Evolutionary conservation across 2,797 vertebrate genomes (phyloP), one percentile per base, ranked within the genome.

Genomic region (Melanotaenia nigrans): DNA sequence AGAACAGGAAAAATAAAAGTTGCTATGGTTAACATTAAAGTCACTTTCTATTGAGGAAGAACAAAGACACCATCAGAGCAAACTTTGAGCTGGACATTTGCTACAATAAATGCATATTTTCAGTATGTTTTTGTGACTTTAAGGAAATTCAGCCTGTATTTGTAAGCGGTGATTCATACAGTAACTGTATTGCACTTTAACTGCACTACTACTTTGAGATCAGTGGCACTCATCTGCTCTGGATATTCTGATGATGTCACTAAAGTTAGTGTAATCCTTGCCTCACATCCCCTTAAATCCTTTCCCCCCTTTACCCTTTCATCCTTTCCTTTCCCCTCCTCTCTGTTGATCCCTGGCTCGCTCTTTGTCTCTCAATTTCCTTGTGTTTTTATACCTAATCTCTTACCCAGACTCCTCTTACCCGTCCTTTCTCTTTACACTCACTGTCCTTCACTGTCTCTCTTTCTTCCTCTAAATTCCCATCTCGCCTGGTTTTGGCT

Each of bases 211-310:
- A 47, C 59, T 20, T 13, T 51, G n/a, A 61, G 66, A 64, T 81
- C 63, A 61, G 40, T n/a, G 65, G 33, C 45, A 58, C 9, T 16
- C 81, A 75, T 84, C 83, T 83, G 72, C 75, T 77, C 53, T 24
- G 85, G 73, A 82, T 87, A 77, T 82, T 0, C 28, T 83, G 90
- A 90, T 95, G 93, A 94, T 93, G 92, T 95, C 94, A 95, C 84
- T 85, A 90, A 79, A 81, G 62, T 86, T 90, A 86, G 82, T 84
- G 90, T 90, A 90, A 93, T 91, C 91, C 83, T 64, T 1, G 16
- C 73, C 76, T 84, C 84, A 72, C 78, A 69, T 88, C 92, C 68
- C 83, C 65, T 32, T 81, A 66, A 83, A 25, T 66, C 75, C 45
- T 73, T 68, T 76, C 56, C 77, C 78, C 72, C 64, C 66, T 74